Evolutionary conservation across 2,113 vertebrate species (phyloP).

Genomic region (Andinoacara biseriatus): DNA sequence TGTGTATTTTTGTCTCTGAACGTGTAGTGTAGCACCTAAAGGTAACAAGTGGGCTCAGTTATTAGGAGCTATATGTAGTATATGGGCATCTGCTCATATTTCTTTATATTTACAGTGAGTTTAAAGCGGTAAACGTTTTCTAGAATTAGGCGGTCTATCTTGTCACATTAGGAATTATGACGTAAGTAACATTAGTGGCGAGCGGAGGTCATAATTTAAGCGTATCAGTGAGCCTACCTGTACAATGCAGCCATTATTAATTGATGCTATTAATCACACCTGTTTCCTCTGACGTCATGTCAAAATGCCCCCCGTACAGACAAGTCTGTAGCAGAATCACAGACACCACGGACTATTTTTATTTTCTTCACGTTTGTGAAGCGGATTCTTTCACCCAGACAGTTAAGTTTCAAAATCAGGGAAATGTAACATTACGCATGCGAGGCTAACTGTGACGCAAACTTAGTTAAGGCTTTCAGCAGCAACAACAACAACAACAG

Average conservation of each 20-base stretch:
- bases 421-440: background rate
- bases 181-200: background rate
- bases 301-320: background rate
- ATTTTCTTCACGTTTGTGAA: background rate
- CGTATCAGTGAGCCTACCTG: background rate
- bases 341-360: background rate
- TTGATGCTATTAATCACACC: background rate
- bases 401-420: background rate
- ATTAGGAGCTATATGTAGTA: background rate
- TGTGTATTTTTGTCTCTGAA: background rate
- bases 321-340: background rate
- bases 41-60: background rate
- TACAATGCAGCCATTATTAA: background rate
- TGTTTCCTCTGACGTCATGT: background rate
- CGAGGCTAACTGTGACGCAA: background rate
- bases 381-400: background rate
- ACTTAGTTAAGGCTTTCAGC: background rate
- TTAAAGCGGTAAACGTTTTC: background rate
- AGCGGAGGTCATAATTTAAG: background rate
- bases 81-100: background rate
- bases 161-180: background rate
- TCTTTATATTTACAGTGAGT: background rate
- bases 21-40: background rate
- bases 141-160: background rate
- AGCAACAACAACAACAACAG: background rate